phyloP scores from a whole-genome alignment of 2,797 vertebrate genomes.

The Enteromius treurensis region DNA sequence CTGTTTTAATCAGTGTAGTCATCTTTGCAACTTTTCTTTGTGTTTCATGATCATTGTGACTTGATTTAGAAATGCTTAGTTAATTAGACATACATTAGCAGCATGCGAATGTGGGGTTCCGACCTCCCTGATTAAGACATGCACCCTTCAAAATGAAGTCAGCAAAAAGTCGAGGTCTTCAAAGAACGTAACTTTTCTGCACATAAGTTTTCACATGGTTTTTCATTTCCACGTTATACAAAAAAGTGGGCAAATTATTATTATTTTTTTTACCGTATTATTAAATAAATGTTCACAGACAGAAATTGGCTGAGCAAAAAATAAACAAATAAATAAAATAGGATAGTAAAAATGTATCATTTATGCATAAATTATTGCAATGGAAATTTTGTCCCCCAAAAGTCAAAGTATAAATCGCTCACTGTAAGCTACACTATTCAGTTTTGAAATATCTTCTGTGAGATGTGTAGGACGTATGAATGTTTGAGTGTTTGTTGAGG shows the following conservation, averaged over 20 bases:
- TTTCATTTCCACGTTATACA: neutral
- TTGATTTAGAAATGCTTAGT: neutral
- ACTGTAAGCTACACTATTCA: neutral
- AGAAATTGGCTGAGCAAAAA: neutral
- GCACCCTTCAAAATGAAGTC: too few relatives aligned
- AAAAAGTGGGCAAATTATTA: neutral
- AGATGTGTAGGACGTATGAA: neutral
- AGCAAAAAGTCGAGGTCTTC: neutral
- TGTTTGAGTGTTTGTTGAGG: neutral
- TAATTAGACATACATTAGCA: neutral
- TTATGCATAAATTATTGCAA: neutral
- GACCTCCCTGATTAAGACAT: neutral
- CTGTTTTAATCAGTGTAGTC: neutral
- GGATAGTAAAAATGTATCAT: neutral
- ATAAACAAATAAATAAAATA: neutral
- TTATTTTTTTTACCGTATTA: neutral
- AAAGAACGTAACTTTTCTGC: neutral
- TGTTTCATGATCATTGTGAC: neutral
- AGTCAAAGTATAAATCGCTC: neutral
- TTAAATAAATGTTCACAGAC: neutral
- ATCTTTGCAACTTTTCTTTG: neutral
- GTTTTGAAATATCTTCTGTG: neutral
- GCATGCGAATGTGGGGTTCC: neutral
- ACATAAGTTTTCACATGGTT: neutral
- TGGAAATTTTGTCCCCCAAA: neutral